phyloP scores from a whole-genome alignment of 2,113 vertebrate genomes.

The Sciurus niger region DNA sequence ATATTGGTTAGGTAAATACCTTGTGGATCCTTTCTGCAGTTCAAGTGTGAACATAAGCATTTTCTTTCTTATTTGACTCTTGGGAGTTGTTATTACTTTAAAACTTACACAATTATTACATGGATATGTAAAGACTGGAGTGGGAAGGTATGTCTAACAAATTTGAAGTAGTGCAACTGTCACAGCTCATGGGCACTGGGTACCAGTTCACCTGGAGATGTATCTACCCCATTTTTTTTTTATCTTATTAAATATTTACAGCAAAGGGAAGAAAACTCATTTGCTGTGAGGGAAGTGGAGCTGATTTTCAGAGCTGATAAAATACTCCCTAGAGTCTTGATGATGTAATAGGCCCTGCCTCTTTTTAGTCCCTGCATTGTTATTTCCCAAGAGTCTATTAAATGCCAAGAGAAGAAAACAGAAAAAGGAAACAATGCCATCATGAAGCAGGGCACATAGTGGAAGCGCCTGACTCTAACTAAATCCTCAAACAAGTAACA shows the following conservation, averaged over 20 bases:
- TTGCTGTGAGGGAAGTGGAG: neutral
- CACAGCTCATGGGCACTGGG: too few relatives aligned
- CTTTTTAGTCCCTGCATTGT: neutral
- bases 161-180: neutral
- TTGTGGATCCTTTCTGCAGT: neutral
- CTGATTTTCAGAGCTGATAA: neutral
- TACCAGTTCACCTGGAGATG: neutral
- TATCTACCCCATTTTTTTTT: neutral
- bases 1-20: slow-evolving; percentile 12
- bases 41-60: neutral
- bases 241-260: neutral
- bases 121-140: neutral
- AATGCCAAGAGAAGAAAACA: slow-evolving; percentile 1
- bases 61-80: neutral
- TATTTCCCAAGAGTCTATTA: neutral
- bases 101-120: neutral
- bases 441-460: neutral
- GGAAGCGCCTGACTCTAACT: neutral
- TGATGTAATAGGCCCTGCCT: neutral
- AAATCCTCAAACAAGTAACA: neutral
- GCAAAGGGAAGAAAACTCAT: neutral
- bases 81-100: neutral
- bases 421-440: neutral
- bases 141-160: neutral
- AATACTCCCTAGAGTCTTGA: neutral